phyloP scores from a whole-genome alignment of 2,888 invertebrate genomes.

The Endomychus coccineus region DNA sequence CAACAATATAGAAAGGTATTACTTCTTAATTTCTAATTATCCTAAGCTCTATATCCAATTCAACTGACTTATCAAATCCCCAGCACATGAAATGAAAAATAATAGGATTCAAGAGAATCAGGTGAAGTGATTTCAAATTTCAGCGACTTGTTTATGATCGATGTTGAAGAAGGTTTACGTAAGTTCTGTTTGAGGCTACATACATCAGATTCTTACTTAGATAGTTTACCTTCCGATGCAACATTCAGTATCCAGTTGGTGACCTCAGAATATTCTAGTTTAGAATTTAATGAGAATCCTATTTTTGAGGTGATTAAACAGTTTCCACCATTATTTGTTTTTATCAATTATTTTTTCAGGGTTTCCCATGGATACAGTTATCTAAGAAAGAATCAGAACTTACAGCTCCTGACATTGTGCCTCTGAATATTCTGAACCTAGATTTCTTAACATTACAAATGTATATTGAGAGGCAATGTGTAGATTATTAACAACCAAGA shows the following conservation, averaged over 20 bases:
- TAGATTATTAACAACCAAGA: constrained; percentile 18
- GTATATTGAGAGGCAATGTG: constrained; percentile 28
- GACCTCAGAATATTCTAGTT: constrained; percentile 53
- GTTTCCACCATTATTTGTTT: neutral
- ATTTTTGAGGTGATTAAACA: constrained; percentile 40
- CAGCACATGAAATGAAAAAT: too few relatives aligned
- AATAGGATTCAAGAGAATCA: too few relatives aligned
- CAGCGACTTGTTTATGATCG: constrained; percentile 54
- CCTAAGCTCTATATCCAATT: neutral
- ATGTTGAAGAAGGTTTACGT: constrained; percentile 54
- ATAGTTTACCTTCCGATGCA: constrained; percentile 47
- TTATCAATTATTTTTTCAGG: constrained; percentile 28
- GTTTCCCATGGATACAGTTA: constrained; percentile 47
- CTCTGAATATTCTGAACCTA: constrained; percentile 42
- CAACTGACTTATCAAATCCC: neutral
- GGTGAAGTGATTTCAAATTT: constrained; percentile 23
- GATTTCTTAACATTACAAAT: constrained; percentile 40
- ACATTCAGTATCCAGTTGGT: constrained; percentile 56
- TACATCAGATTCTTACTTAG: constrained; percentile 45
- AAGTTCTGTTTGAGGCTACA: constrained; percentile 54
- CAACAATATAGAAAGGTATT: constrained; percentile 16
- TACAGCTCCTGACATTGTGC: constrained; percentile 39
- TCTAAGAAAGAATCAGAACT: constrained; percentile 30
- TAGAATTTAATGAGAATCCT: constrained; percentile 49
- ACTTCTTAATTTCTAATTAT: constrained; percentile 34